These are phyloP conservation scores for Anneissia japonica DNA, from an alignment of 35 echinoderm and acorn worm species.

Conservation along the genomic window DNA sequence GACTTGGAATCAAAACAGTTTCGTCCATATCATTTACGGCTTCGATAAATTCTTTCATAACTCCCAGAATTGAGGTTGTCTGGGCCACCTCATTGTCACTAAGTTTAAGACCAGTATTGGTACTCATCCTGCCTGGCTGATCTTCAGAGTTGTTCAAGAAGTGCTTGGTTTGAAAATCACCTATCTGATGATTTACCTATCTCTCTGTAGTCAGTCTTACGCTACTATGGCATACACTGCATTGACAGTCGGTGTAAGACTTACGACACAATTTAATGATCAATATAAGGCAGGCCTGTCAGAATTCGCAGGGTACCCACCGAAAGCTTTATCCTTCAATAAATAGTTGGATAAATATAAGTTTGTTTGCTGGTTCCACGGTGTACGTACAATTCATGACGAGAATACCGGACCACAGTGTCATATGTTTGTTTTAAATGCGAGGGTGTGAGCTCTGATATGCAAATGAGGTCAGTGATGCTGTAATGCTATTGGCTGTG, in stretches of 20 bases:
- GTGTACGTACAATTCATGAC: too few relatives aligned
- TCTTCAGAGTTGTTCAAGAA: too few relatives aligned
- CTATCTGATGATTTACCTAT: too few relatives aligned
- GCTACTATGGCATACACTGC: too few relatives aligned
- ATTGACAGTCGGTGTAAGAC: too few relatives aligned
- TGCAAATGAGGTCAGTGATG: background rate
- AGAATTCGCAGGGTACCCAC: background rate
- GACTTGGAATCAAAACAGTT: slow-evolving; percentile 90
- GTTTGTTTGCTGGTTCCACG: background rate
- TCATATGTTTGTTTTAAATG: background rate
- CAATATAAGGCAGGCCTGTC: too few relatives aligned
- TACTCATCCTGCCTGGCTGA: background rate
- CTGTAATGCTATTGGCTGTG: background rate
- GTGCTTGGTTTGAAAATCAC: too few relatives aligned
- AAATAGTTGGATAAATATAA: background rate
- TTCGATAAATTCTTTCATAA: slow-evolving; percentile 94
- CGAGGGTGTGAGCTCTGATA: background rate
- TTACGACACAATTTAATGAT: too few relatives aligned
- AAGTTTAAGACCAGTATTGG: slow-evolving; percentile 16
- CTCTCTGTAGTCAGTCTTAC: too few relatives aligned
- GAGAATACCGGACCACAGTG: background rate
- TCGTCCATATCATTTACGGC: slow-evolving; percentile 98
- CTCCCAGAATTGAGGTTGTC: slow-evolving; percentile 63
- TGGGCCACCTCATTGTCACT: slow-evolving; percentile 26
- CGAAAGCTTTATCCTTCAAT: background rate